These are phyloP conservation scores for Erebia epiphron DNA, from an alignment of 2,888 invertebrate genomes.

Conservation along the genomic window DNA sequence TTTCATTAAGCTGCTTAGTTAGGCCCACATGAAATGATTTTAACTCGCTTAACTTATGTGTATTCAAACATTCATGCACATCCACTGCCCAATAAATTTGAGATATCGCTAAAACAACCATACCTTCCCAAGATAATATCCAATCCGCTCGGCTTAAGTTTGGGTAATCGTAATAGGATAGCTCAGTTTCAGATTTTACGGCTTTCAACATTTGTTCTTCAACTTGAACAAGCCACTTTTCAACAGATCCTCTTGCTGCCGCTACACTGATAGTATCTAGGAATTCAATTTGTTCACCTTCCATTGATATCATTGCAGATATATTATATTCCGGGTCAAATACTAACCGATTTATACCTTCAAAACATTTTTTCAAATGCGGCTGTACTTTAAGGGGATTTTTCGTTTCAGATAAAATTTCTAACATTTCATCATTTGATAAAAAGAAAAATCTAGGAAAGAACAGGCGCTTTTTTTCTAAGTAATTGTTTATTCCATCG, in stretches of 20 bases:
- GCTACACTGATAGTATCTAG: slow-evolving; percentile 85
- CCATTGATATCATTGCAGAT: slow-evolving; percentile 89
- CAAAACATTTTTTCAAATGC: slow-evolving; percentile 94
- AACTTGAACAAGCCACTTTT: slow-evolving; percentile 93
- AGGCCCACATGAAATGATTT: slow-evolving; percentile 81
- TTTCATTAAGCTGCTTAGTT: slow-evolving; percentile 86
- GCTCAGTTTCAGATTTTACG: slow-evolving; percentile 85
- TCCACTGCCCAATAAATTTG: slow-evolving; percentile 93
- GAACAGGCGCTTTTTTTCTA: slow-evolving; percentile 92
- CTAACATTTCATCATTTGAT: slow-evolving; percentile 95
- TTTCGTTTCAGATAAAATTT: slow-evolving; percentile 94
- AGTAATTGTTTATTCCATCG: slow-evolving; percentile 91
- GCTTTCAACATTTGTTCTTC: slow-evolving; percentile 91
- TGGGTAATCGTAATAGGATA: slow-evolving; percentile 86
- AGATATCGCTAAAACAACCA: slow-evolving; percentile 90
- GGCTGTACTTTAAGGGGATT: slow-evolving; percentile 93
- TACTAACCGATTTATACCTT: slow-evolving; percentile 89
- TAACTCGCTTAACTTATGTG: slow-evolving; percentile 81
- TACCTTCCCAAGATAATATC: slow-evolving; percentile 91
- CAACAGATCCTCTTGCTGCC: slow-evolving; percentile 91
- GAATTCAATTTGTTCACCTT: slow-evolving; percentile 87
- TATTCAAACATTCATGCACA: slow-evolving; percentile 87
- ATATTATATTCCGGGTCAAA: slow-evolving; percentile 89
- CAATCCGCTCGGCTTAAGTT: slow-evolving; percentile 84
- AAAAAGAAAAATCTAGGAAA: slow-evolving; percentile 95